These are phyloP conservation scores for Palaemon carinicauda DNA, from an alignment of 1,140 invertebrate genomes.

Conservation along the genomic window DNA sequence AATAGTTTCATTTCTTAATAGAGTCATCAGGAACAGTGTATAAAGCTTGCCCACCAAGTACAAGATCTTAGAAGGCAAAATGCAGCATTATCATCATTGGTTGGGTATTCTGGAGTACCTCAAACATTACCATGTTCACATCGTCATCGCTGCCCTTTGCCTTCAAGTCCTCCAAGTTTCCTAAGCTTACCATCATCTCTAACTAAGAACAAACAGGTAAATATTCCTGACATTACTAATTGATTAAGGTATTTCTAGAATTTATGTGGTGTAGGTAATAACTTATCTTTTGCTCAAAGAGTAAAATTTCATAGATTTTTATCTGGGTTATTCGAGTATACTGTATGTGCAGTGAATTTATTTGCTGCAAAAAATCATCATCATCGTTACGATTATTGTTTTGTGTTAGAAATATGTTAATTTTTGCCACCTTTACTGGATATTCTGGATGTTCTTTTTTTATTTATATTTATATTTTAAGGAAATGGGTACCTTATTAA, in stretches of 20 bases:
- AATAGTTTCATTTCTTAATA: neutral
- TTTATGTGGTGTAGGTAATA: neutral
- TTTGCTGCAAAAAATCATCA: too few relatives aligned
- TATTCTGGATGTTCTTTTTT: too few relatives aligned
- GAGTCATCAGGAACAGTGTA: slow-evolving; percentile 46
- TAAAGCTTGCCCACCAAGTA: slow-evolving; percentile 39
- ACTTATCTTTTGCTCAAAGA: neutral
- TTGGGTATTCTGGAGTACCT: neutral
- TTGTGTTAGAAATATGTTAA: too few relatives aligned
- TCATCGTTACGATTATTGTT: too few relatives aligned
- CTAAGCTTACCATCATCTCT: slow-evolving; percentile 37
- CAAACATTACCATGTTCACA: slow-evolving; percentile 42
- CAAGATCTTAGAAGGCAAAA: slow-evolving; percentile 39
- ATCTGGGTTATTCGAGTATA: too few relatives aligned
- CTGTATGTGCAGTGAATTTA: too few relatives aligned
- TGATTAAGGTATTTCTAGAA: neutral
- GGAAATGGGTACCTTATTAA: too few relatives aligned
- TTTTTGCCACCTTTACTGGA: too few relatives aligned
- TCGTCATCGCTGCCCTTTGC: slow-evolving; percentile 29
- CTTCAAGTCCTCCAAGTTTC: neutral
- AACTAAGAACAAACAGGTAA: slow-evolving; percentile 38
- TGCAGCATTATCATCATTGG: slow-evolving; percentile 37
- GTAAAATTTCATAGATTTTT: neutral
- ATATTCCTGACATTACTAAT: neutral
- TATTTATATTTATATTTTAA: too few relatives aligned